phyloP scores from a whole-genome alignment of 2,888 invertebrate species.

The Athalia rosae region DNA sequence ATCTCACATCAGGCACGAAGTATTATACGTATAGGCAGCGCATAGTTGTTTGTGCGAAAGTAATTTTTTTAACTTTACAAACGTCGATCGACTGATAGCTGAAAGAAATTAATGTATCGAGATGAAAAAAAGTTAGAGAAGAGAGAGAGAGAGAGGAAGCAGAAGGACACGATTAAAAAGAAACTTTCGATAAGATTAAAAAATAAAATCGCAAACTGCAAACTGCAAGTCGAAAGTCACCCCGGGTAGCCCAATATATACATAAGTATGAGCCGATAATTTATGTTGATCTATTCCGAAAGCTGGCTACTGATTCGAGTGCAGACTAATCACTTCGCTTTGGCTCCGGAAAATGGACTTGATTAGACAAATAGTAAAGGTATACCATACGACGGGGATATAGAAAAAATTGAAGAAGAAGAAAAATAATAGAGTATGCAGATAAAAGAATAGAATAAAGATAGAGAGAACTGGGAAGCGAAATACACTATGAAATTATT shows the following conservation, averaged over 20 bases:
- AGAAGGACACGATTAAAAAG: neutral
- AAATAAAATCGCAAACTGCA: neutral
- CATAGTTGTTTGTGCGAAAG: too few species aligned
- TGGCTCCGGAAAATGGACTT: slow-evolving; percentile 24
- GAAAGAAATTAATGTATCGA: slow-evolving; percentile 52
- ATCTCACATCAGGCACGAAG: too few species aligned
- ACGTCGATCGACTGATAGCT: slow-evolving; percentile 27
- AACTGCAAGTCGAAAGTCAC: neutral
- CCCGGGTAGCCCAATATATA: neutral
- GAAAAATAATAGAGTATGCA: neutral
- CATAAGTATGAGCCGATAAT: neutral
- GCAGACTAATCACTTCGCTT: slow-evolving; percentile 27
- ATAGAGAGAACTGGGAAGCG: neutral
- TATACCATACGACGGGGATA: neutral
- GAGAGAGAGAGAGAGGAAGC: neutral
- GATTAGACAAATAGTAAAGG: neutral
- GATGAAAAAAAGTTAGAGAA: slow-evolving; percentile 38
- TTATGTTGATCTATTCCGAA: slow-evolving; percentile 26
- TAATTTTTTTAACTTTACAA: too few species aligned
- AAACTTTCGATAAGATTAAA: slow-evolving; percentile 6
- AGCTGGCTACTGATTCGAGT: slow-evolving; percentile 5
- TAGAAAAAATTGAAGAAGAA: neutral
- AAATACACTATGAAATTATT: neutral
- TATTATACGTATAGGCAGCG: too few species aligned
- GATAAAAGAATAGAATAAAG: too few species aligned